phyloP scores from a whole-genome alignment of 2,113 vertebrate species.

The Gymnobelideus leadbeateri region DNA sequence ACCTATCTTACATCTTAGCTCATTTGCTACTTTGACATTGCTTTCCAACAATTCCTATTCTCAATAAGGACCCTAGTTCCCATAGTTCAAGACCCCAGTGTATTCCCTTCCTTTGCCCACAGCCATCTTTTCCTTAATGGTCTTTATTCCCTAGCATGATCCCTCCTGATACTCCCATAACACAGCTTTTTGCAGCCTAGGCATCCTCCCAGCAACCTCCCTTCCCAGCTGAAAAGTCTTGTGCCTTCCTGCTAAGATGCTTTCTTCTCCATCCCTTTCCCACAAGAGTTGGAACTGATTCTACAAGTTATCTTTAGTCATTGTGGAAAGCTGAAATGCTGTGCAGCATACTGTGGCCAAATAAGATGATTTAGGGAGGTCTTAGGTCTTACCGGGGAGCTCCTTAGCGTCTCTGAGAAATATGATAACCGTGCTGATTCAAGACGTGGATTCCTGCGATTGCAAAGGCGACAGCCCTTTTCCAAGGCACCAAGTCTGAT shows the following conservation, averaged over 20 bases:
- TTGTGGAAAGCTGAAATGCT: conserved; percentile 53
- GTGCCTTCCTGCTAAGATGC: background rate
- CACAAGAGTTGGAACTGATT: conserved; percentile 1
- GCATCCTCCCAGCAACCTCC: background rate
- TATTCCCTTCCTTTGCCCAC: background rate
- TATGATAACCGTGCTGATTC: conserved; percentile 40
- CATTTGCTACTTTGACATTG: background rate
- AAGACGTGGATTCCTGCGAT: conserved; percentile 22
- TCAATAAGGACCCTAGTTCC: background rate
- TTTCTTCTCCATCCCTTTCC: background rate
- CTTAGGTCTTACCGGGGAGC: background rate
- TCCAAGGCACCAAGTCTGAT: background rate
- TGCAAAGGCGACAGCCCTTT: conserved; percentile 32
- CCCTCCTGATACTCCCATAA: background rate
- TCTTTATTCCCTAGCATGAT: background rate
- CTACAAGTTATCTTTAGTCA: conserved; percentile 1
- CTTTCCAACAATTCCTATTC: background rate
- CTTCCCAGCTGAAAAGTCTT: background rate
- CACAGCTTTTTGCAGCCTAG: background rate
- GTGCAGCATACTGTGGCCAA: conserved; percentile 26
- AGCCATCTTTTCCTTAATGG: background rate
- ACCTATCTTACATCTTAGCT: background rate
- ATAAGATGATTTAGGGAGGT: conserved; percentile 22
- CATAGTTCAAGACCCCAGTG: background rate
- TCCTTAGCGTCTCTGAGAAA: conserved; percentile 7